phyloP scores from a whole-genome alignment of 2,888 invertebrate genomes.

The Drymonia ruficornis region DNA sequence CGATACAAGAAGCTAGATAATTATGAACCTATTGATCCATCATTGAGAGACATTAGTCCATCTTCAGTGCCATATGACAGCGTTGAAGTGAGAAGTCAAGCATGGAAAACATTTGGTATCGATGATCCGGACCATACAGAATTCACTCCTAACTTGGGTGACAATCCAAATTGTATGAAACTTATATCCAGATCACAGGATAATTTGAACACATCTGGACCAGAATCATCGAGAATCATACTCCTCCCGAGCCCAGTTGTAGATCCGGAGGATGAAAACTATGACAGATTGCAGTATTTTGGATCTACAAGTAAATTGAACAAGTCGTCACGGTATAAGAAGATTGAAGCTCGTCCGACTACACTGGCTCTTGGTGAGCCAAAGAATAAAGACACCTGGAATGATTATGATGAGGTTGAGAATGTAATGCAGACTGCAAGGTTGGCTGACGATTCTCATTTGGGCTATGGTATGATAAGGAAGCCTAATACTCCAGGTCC shows the following conservation, averaged over 20 bases:
- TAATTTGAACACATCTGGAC: constrained; percentile 73
- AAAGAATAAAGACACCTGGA: constrained; percentile 84
- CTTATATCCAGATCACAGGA: constrained; percentile 81
- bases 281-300: constrained; percentile 92
- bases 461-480: constrained; percentile 91
- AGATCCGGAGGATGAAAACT: constrained; percentile 86
- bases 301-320: constrained; percentile 89
- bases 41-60: constrained; percentile 76
- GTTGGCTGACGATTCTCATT: constrained; percentile 91
- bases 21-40: constrained; percentile 78
- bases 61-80: constrained; percentile 87
- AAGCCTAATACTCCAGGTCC: constrained; percentile 86
- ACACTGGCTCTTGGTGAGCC: constrained; percentile 74
- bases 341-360: constrained; percentile 86
- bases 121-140: constrained; percentile 90
- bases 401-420: constrained; percentile 91
- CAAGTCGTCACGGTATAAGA: constrained; percentile 88
- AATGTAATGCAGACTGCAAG: constrained; percentile 88
- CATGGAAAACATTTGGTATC: constrained; percentile 92
- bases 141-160: constrained; percentile 75
- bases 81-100: constrained; percentile 90
- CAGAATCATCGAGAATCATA: constrained; percentile 83
- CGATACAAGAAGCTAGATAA: constrained; percentile 83
- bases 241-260: constrained; percentile 78
- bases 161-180: constrained; percentile 77